Percentiles rank a stretch among this genome's conserved stretches.
These are phyloP conservation scores for Telmatherina bonti DNA, from an alignment of 2,797 vertebrate species.

Conservation along the genomic window DNA sequence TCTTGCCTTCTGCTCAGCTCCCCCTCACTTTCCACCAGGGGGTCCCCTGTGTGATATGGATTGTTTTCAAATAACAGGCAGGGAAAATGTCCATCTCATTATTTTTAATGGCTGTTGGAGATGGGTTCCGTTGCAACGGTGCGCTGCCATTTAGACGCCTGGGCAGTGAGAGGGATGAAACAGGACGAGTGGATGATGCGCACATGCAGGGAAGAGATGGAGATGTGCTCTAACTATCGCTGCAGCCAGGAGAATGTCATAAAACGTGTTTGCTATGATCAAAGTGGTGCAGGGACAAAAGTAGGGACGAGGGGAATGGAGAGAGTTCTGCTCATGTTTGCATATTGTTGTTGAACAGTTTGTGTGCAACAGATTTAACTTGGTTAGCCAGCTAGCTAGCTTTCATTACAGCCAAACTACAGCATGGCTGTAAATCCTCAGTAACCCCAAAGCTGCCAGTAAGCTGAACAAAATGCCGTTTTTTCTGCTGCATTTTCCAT, in stretches of 20 bases:
- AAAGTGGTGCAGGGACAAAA: conserved; percentile 6
- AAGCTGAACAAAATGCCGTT: conserved; percentile 73
- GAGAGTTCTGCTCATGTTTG: neutral
- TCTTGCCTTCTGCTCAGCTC: conserved; percentile 62
- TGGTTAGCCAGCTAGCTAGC: conserved; percentile 67
- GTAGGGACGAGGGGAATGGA: neutral
- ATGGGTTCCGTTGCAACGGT: conserved; percentile 65
- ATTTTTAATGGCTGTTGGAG: conserved; percentile 84
- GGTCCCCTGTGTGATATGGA: conserved; percentile 69
- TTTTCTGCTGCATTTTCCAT: conserved; percentile 76
- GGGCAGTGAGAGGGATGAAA: conserved; percentile 65
- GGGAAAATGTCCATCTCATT: conserved; percentile 82
- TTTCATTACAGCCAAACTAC: conserved; percentile 40
- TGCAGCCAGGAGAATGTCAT: conserved; percentile 35
- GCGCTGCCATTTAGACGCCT: conserved; percentile 69
- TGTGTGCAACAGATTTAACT: conserved; percentile 65
- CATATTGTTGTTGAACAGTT: conserved; percentile 45
- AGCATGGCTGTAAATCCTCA: conserved; percentile 67
- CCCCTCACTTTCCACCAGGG: conserved; percentile 53
- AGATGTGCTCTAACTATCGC: conserved; percentile 34
- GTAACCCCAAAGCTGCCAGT: conserved; percentile 57
- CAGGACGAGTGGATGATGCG: conserved; percentile 55
- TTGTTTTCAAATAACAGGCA: conserved; percentile 80
- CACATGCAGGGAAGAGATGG: conserved; percentile 26
- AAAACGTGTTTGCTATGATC: conserved; percentile 67